Percentiles rank a stretch among this genome's conserved stretches.
Conservation (phyloP, 2,113 vertebrate species). For the Prietella phreatophila region DNA sequence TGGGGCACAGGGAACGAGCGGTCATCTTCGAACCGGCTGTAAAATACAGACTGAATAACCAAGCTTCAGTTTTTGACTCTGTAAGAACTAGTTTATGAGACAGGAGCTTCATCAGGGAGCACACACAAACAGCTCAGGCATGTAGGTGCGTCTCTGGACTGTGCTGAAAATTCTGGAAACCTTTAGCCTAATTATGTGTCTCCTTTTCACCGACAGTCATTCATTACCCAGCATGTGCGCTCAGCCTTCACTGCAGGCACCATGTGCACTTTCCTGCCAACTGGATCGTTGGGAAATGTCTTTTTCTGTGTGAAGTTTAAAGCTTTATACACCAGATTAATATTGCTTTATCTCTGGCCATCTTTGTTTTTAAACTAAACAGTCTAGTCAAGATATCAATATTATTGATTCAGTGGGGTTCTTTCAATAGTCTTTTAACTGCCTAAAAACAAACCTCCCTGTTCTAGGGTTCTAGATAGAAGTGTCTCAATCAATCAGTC, state of each 20-base stretch:
- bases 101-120: not conserved
- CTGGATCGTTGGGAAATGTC: not conserved
- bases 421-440: not conserved
- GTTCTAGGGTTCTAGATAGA: too few relatives aligned
- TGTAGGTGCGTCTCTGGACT: not conserved
- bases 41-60: not conserved
- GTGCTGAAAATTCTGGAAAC: not conserved
- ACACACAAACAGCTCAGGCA: not conserved
- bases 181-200: slow-evolving; percentile 22
- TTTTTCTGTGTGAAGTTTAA: not conserved
- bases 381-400: not conserved
- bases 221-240: slow-evolving; percentile 3
- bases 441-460: not conserved
- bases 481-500: not conserved
- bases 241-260: not conserved
- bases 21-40: not conserved
- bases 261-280: slow-evolving; percentile 5
- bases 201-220: not conserved
- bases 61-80: not conserved
- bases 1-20: not conserved
- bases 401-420: not conserved
- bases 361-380: not conserved
- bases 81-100: not conserved
- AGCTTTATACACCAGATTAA: not conserved
- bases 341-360: not conserved